Evolutionary conservation across 2,888 invertebrate genomes (phyloP), one percentile per base, ranked within the genome.

Genomic region (Aphodius sticticus): DNA sequence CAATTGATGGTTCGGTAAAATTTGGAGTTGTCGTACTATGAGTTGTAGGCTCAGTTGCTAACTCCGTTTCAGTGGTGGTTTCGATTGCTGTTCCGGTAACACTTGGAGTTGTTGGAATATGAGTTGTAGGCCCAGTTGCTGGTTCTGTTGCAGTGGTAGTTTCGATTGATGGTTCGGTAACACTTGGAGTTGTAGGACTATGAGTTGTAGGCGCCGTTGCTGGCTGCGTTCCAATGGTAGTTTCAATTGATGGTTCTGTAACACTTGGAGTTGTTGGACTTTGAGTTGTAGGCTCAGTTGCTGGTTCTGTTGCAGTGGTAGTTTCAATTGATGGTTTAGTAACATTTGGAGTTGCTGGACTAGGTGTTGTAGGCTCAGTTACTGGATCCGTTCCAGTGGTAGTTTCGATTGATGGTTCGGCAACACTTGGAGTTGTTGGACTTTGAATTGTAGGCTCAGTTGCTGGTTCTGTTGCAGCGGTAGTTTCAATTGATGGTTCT

Each of bases 191-290:
- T 71, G 35, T 37, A 12, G 74, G 35, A 2, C 16, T 74, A 16
- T 16, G 14, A 74, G 74, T 36, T 6, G 74, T 35, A 12, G 74
- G 36, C 37, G 26, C 74, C 3, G 15, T 35, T 36, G 35, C 15
- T n/a, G 74, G 35, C 26, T 3, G n/a, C 7, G 74, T 74, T n/a
- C 35, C 12, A 74, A 6, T 35, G 0, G 74, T 35, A 12, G 35
- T n/a, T 74, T 74, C 74, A n/a, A 6, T n/a, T 36, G 74, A 70
- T 70, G 74, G n/a, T 74, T 26, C 37, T 6, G 74, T 74, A 12
- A 16, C 74, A 74, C 6, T 74, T 74, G 74, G 35, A 35, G 70
- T 26, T 70, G 15, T 26, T 6, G 70, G 0, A 70, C 15, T 70
- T 2, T 70, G 2, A 16, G 70, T 70, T 7, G 16, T 26, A 70